Percentiles rank a stretch among this genome's conserved stretches.
phyloP scores from a whole-genome alignment of 2,113 vertebrate species.

The Caretta caretta region DNA sequence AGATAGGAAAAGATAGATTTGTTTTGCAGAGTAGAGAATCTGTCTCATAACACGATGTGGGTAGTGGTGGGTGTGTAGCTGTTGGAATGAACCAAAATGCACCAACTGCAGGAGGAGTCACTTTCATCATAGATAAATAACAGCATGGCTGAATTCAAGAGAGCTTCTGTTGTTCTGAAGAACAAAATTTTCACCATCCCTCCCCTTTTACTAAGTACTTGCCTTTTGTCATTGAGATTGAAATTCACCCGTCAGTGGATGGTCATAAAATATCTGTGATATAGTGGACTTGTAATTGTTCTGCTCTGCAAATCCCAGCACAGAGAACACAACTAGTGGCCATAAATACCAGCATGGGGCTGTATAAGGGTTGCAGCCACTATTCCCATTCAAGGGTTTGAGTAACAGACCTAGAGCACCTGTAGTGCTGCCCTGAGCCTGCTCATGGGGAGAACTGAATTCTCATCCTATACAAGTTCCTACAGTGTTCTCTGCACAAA shows the following conservation, averaged over 20 bases:
- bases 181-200: neutral
- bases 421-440: neutral
- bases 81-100: neutral
- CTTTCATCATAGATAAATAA: neutral
- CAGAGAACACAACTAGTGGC: neutral
- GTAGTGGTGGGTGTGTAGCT: neutral
- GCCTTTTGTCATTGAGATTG: neutral
- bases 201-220: neutral
- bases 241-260: neutral
- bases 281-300: neutral
- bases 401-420: neutral
- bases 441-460: too few relatives aligned
- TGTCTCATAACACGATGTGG: neutral
- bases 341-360: neutral
- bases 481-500: neutral
- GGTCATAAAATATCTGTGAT: neutral
- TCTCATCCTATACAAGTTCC: neutral
- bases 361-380: neutral
- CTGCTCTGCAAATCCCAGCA: neutral
- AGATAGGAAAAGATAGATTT: neutral
- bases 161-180: neutral
- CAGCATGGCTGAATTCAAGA: neutral
- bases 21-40: neutral
- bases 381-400: neutral
- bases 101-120: neutral